These are phyloP conservation scores for Colostygia pectinataria DNA, from an alignment of 2,888 invertebrate species.

Conservation along the genomic window DNA sequence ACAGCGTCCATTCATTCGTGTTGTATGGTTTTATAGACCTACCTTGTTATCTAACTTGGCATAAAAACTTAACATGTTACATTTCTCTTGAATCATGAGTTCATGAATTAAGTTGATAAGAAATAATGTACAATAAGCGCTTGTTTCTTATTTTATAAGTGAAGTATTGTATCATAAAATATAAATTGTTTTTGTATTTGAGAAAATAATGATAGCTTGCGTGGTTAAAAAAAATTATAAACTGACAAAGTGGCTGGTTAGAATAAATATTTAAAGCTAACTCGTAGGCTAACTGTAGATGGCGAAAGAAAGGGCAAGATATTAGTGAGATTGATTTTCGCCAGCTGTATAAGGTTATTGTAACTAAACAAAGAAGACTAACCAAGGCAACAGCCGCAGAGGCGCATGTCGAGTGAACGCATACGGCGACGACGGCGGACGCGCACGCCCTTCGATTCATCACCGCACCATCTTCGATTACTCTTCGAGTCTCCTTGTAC, in stretches of 20 bases:
- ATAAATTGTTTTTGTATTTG: not conserved
- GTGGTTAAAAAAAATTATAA: too few relatives aligned
- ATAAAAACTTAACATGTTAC: slow-evolving; percentile 9
- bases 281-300: not conserved
- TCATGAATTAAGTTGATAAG: slow-evolving; percentile 8
- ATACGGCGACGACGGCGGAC: slow-evolving; percentile 59
- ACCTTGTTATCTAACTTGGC: slow-evolving; percentile 7
- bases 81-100: slow-evolving; percentile 15
- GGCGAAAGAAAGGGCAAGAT: not conserved
- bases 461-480: slow-evolving; percentile 61
- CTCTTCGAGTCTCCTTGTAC: slow-evolving; percentile 51
- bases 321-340: slow-evolving; percentile 32
- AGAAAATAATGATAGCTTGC: not conserved
- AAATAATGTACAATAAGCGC: slow-evolving; percentile 8
- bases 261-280: too few relatives aligned
- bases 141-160: slow-evolving; percentile 14
- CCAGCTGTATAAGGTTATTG: slow-evolving; percentile 15
- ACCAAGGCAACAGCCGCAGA: slow-evolving; percentile 79
- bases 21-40: not conserved
- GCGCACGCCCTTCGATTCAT: slow-evolving; percentile 59
- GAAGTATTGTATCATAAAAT: slow-evolving; percentile 2
- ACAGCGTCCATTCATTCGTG: slow-evolving; percentile 37
- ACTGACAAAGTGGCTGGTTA: too few relatives aligned
- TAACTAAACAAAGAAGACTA: slow-evolving; percentile 44
- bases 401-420: slow-evolving; percentile 73